Base-by-base conservation (phyloP, 1,140 invertebrate genomes). In the Hermetia illucens region DNA sequence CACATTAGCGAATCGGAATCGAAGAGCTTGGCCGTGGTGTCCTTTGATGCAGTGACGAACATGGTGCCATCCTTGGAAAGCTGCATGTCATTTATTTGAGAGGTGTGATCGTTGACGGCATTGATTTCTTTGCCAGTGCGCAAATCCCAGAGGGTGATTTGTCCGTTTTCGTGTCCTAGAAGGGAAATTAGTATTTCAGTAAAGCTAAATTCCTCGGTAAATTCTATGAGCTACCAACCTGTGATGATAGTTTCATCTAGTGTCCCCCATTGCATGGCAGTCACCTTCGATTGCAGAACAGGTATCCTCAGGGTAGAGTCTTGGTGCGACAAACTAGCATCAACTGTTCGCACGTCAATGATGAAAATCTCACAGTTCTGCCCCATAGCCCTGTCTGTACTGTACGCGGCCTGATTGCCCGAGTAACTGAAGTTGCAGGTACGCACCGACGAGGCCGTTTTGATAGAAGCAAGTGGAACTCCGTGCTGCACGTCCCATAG, bases 41-140 rank as follows among this genome's bases (percentile, higher is more conserved):
- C 93, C 63, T 93, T 88, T 1, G 88, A 94, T 3, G 93, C 90
- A 4, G 93, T 93, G 12, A 98, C 87, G 52, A 97, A 87, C 87
- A 96, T 93, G 3, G 85, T 89, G 15, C 81, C 77, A 61, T 98
- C 92, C 52, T 85, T 84, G 27, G 82, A 88, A 43, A 84, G 70
- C 61, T 97, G 93, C 78, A 98, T 90, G 55, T 97, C 93, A 60
- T 93, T 96, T 40, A 98, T 94, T 45, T 81, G 73, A 30, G 73
- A 75, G 2, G 71, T 76, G 58, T 98, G 94, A 43, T 84, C 86
- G 44, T 78, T 75, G 12, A 78, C 70, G 8, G 75, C 71, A 44
- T 77, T 77, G 2, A 84, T 61, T 56, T 81, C 78, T 49, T 88
- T 84, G 10, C 84, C 83, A 47, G 77, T 85, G 59, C 81, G 79